phyloP scores from a whole-genome alignment of 2,797 vertebrate genomes.

The Neosilurus hyrtlii region DNA sequence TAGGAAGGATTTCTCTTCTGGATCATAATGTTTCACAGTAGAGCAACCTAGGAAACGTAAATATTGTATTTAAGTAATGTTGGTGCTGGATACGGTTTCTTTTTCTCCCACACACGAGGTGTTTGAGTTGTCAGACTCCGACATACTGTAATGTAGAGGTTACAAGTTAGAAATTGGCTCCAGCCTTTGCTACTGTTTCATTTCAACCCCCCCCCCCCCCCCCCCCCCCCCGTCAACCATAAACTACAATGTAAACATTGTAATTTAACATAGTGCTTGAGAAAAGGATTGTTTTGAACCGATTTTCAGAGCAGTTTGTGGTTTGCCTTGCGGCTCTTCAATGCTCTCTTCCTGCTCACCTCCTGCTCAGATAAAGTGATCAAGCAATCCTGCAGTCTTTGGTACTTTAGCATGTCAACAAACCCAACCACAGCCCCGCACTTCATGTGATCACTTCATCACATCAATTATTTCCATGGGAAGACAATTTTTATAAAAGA shows the following conservation, averaged over 20 bases:
- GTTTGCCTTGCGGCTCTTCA: conserved; percentile 41
- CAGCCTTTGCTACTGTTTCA: not conserved
- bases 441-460: not conserved
- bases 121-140: not conserved
- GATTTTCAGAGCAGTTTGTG: conserved; percentile 37
- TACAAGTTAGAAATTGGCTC: not conserved
- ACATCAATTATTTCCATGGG: not conserved
- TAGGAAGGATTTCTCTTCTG: conserved; percentile 45
- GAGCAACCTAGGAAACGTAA: not conserved
- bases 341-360: conserved; percentile 50
- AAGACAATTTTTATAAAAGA: not conserved
- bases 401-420: conserved; percentile 70
- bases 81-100: no score
- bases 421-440: conserved; percentile 45
- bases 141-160: not conserved
- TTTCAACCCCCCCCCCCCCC: conserved; percentile 7
- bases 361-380: conserved; percentile 56
- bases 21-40: conserved; percentile 38
- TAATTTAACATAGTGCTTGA: conserved; percentile 26
- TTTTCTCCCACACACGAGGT: not conserved
- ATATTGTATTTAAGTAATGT: not conserved
- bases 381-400: conserved; percentile 56
- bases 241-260: conserved; percentile 16
- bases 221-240: conserved; percentile 17
- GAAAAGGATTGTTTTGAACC: conserved; percentile 42